phyloP scores from a whole-genome alignment of 1,140 invertebrate species.

The Achatina immaculata region DNA sequence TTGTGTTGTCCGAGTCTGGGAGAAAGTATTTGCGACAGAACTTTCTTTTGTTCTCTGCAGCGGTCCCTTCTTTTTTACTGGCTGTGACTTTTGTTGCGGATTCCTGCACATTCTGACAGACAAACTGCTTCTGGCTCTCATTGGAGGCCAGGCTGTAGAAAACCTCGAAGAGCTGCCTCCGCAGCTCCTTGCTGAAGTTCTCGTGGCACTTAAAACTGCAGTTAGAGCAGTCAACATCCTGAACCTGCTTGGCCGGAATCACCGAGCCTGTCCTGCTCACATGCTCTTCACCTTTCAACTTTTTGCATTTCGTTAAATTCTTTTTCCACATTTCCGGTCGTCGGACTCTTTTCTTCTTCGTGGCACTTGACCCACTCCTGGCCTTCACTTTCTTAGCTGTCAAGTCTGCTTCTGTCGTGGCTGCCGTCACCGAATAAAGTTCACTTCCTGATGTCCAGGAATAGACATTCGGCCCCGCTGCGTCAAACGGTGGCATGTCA shows the following conservation, averaged over 20 bases:
- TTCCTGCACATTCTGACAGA: slow-evolving; percentile 16
- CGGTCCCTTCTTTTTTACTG: not conserved
- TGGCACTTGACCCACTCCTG: not conserved
- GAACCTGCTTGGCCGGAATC: slow-evolving; percentile 1
- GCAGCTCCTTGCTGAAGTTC: not conserved
- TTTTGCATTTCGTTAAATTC: not conserved
- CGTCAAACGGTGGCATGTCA: not conserved
- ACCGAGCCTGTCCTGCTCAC: not conserved
- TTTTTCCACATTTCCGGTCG: slow-evolving; percentile 14
- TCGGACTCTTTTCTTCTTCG: not conserved
- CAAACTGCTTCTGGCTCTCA: slow-evolving; percentile 18
- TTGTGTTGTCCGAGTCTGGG: not conserved
- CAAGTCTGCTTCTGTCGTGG: not conserved
- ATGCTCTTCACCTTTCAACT: not conserved
- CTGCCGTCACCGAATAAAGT: not conserved
- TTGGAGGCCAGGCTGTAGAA: slow-evolving; percentile 4
- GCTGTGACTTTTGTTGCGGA: not conserved
- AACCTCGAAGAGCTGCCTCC: not conserved
- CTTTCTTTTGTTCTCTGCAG: slow-evolving; percentile 1
- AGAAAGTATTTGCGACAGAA: not conserved
- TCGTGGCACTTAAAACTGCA: slow-evolving; percentile 7
- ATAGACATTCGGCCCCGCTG: not conserved
- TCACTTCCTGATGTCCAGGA: not conserved
- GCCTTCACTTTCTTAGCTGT: not conserved
- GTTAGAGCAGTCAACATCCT: not conserved